Evolutionary conservation across 2,888 invertebrate genomes (phyloP), one percentile per base, ranked within the genome.

Genomic region (Corbicula japonica): DNA sequence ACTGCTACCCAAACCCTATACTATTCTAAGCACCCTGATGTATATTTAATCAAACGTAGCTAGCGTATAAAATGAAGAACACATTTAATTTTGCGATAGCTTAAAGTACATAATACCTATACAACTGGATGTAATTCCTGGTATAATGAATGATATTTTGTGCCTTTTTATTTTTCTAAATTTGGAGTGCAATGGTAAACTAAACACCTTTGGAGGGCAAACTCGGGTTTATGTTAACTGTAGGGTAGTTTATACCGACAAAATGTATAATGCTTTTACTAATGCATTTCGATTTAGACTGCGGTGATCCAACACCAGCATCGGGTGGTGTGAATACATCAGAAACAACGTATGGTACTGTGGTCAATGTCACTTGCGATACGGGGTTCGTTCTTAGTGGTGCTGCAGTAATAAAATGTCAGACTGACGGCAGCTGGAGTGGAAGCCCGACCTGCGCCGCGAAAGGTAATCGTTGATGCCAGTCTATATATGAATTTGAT

Each of bases 381-480:
- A 26, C 2, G 4, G 62, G 62, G 1, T 44, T 12, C n/a, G 2
- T 15, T 2, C 2, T 63, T n/a, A 12, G n/a, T n/a, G 62, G 46
- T 1, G 18, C 2, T 2, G 5, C 62, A 30, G 5, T n/a, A 21
- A 30, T 63, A 2, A 46, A 15, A 5, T 63, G 62, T 26, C 28
- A 44, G 12, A 18, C 62, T 46, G 62, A 63, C 44, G 62, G 62
- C 26, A 63, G 18, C 15, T 63, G 62, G 62, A 46, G 32, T 18
- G 48, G 32, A 12, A 44, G 0, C 30, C 62, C 62, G 26, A 63
- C 62, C 1, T 63, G 62, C 28, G 61, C 5, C 4, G 3, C 23
- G 2, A n/a, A 41, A 1, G 61, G 61, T 61, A 61, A 46, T 3
- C 15, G 5, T 46, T 46, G n/a, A n/a, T n/a, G n/a, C n/a, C n/a